Base-by-base conservation (phyloP, 2,113 vertebrate genomes). In the Pithys albifrons region DNA sequence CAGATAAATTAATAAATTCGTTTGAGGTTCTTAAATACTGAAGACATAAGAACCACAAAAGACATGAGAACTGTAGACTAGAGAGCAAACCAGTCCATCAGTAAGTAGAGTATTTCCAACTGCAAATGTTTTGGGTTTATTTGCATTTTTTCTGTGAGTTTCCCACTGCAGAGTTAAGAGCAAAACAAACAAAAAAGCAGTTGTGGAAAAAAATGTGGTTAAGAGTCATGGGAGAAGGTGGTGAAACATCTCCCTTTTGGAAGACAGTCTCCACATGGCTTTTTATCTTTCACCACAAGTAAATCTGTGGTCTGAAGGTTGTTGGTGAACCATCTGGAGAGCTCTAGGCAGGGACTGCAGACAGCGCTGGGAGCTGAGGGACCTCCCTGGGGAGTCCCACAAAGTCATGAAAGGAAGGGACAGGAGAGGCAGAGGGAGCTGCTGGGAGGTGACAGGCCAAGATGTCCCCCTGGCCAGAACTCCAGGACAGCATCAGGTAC, bases 1-100 rank as follows among this genome's bases (percentile, higher is more conserved):
- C 67, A 85, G 82, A 82, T 69, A 87, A 88, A 94, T 62, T 66
- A 85, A 70, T 79, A 76, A 66, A 83, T 88, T 80, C 33, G 62
- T 88, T 27, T 43, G 55, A 91, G 55, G 67, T 70, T 85, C 74
- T 85, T 70, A 75, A 77, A 96, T 76, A 33, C 51, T 55, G 59
- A 82, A 85, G 85, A 61, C 54, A 23, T 37, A 62, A 94, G 84
- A 94, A 93, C 77, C 52, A 62, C 35, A 48, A 15, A 91, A 59
- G 65, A 81, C 80, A 54, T 46, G 80, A 85, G 74, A 85, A 75
- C 49, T 52, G n/a, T 2, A 33, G 75, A 79, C n/a, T 33, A 45
- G 74, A 74, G 39, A 66, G 73, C 39, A 88, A 76, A 86, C 52
- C 24, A 54, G 35, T 37, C 48, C 31, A 51, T 49, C 57, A 62